Evolutionary conservation across 2,888 invertebrate species (phyloP), one percentile per base, ranked within the genome.

Genomic region (Platerodrilus igneus): DNA sequence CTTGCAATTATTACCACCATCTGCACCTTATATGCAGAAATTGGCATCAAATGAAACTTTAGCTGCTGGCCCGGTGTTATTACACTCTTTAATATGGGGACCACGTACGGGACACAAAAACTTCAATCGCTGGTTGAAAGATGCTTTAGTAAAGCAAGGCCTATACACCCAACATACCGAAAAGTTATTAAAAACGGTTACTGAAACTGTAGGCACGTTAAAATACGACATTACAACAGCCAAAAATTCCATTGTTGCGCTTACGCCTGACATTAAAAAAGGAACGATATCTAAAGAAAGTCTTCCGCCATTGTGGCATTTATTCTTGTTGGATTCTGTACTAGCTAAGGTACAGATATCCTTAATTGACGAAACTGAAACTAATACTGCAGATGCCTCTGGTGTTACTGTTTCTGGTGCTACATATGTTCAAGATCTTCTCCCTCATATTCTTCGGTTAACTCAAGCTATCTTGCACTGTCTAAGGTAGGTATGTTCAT

Each of bases 21-120:
- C 94, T 0, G 85, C 88, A 0, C 79, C 84, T 0, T 91, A 89
- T 62, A 83, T 94, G 71, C 88, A 89, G 62, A 77, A 83, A 39
- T 68, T 93, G 23, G 78, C 81, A 13, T 77, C 83, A 10, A 80
- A 79, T 3, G 71, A 76, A 37, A 77, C 76, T 11, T 75, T 80
- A 2, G 73, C 85, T 16, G 80, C 86, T 5, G 76, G 79, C 1
- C 80, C 85, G 2, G 68, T 81, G 54, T 72, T 88, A 9, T 71
- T 94, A 22, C 88, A 93, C 69, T 87, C 91, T 0, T 70, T 93
- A 4, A 73, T 93, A 6, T 94, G 94, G 94, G 88, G 89, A 3
- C 87, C 93, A 3, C 74, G 93, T 26, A 82, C 89, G 1, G 81
- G 82, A 19, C 84, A 88, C 63, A 87, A 90, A 67, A 80, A 85